These are phyloP conservation scores for Colistium nudipinnis DNA, from an alignment of 2,113 vertebrate species.

Conservation along the genomic window DNA sequence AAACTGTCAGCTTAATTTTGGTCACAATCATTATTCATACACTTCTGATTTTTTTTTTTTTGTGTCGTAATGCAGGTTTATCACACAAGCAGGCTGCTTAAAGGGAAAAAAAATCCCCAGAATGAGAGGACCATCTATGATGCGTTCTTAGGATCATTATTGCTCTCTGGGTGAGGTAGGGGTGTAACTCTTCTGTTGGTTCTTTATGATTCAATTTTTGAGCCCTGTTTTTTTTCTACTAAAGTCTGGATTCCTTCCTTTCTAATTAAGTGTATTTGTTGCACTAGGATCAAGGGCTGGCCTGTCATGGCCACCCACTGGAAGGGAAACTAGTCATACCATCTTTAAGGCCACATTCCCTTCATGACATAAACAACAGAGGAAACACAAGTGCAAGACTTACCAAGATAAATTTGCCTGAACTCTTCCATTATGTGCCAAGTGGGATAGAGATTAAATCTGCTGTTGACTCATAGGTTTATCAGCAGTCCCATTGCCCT, in stretches of 20 bases:
- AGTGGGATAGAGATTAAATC: conserved; percentile 70
- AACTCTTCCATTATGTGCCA: conserved; percentile 70
- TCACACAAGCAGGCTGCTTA: not conserved
- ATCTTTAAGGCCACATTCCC: conserved; percentile 50
- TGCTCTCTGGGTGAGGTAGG: no score
- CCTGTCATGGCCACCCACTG: conserved; percentile 60
- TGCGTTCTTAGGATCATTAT: no score
- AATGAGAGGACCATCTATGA: no score
- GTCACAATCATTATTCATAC: conserved; percentile 12
- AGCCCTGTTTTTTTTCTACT: not conserved
- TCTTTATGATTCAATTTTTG: no score
- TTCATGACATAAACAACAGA: conserved; percentile 55
- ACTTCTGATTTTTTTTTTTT: conserved; percentile 16
- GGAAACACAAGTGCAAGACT: conserved; percentile 50
- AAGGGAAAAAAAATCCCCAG: no score
- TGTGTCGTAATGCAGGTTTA: not conserved
- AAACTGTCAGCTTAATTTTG: conserved; percentile 4
- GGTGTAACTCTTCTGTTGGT: no score
- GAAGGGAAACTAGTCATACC: conserved; percentile 66
- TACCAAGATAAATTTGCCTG: conserved; percentile 54
- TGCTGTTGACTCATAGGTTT: conserved; percentile 71
- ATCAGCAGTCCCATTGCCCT: conserved; percentile 73
- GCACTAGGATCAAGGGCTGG: conserved; percentile 41
- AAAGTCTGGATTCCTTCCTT: conserved; percentile 47
- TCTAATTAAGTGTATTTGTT: conserved; percentile 68